A percentile compares a stretch with the other conserved stretches of the same genome.
Conservation (phyloP, 1,140 invertebrate species). For the Drosophila pseudoananassae region DNA sequence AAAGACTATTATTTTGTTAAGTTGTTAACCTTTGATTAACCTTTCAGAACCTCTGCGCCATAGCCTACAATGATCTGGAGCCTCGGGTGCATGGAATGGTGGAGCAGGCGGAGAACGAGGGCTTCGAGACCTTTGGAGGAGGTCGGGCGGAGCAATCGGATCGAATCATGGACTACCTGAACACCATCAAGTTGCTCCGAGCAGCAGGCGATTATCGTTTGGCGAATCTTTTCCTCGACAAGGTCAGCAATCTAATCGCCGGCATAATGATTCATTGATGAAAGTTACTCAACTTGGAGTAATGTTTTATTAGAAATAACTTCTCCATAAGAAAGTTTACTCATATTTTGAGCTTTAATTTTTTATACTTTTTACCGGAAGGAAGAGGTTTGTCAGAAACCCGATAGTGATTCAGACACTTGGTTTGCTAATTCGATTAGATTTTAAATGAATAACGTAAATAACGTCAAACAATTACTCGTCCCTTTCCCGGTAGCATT, state of each 20-base stretch:
- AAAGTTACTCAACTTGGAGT: neutral
- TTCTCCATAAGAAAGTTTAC: neutral
- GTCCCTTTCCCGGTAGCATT: slow-evolving; percentile 27
- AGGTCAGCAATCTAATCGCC: slow-evolving; percentile 24
- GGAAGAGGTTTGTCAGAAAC: slow-evolving; percentile 6
- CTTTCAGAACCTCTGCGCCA: slow-evolving; percentile 51
- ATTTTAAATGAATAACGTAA: slow-evolving; percentile 17
- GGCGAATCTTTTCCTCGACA: slow-evolving; percentile 32
- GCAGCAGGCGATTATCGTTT: slow-evolving; percentile 34
- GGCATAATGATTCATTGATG: slow-evolving; percentile 1
- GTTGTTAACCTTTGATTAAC: neutral
- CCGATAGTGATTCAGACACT: slow-evolving; percentile 23
- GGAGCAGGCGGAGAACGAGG: slow-evolving; percentile 46
- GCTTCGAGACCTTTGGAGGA: slow-evolving; percentile 17
- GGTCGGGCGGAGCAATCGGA: neutral
- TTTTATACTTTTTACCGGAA: neutral
- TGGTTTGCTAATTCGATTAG: slow-evolving; percentile 37
- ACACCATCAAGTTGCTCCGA: slow-evolving; percentile 52
- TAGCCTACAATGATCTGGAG: slow-evolving; percentile 62
- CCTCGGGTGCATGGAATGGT: slow-evolving; percentile 40
- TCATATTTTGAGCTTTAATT: neutral
- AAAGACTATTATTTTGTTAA: neutral
- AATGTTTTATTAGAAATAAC: no score
- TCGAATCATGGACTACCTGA: slow-evolving; percentile 46
- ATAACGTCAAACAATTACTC: slow-evolving; percentile 12